A percentile compares a stretch with the other conserved stretches of the same genome.
phyloP scores from a whole-genome alignment of 2,113 vertebrate genomes.

The Hypomesus transpacificus region DNA sequence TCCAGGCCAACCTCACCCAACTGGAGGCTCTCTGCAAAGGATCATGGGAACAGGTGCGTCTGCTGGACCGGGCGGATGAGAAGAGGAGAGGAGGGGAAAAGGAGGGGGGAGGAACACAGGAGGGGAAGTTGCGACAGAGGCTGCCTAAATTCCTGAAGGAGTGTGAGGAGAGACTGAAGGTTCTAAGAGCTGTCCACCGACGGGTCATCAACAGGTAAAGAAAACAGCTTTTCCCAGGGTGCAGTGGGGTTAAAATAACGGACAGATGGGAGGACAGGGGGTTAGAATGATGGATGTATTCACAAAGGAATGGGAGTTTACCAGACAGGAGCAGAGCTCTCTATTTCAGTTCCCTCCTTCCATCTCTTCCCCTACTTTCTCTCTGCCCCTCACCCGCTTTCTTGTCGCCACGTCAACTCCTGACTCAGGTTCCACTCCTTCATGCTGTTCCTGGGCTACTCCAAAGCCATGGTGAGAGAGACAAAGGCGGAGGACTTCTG shows the following conservation, averaged over 20 bases:
- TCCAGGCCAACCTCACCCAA: constrained; percentile 62
- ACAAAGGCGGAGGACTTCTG: constrained; percentile 69
- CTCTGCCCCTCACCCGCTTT: background rate
- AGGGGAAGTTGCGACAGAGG: constrained; percentile 45
- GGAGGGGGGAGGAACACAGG: background rate
- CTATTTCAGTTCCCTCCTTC: background rate
- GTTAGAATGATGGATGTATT: no score
- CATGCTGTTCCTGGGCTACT: constrained; percentile 75
- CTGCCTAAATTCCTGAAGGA: constrained; percentile 69
- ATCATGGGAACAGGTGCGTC: constrained; percentile 69
- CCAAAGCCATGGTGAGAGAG: constrained; percentile 58
- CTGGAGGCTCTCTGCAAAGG: constrained; percentile 67
- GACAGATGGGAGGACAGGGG: no score
- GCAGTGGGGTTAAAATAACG: background rate
- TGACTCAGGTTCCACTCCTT: constrained; percentile 72
- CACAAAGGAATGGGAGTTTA: no score
- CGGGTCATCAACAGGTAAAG: constrained; percentile 62
- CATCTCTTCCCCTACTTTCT: background rate
- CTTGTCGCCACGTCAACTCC: background rate
- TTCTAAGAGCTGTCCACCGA: constrained; percentile 71
- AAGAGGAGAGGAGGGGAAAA: constrained; percentile 48
- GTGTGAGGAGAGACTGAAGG: constrained; percentile 66
- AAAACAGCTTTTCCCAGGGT: no score
- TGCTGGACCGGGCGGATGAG: constrained; percentile 55
- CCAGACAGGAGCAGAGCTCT: background rate